Conservation (phyloP, 2,797 vertebrate genomes). For the Pseudotriccus pelzelni region DNA sequence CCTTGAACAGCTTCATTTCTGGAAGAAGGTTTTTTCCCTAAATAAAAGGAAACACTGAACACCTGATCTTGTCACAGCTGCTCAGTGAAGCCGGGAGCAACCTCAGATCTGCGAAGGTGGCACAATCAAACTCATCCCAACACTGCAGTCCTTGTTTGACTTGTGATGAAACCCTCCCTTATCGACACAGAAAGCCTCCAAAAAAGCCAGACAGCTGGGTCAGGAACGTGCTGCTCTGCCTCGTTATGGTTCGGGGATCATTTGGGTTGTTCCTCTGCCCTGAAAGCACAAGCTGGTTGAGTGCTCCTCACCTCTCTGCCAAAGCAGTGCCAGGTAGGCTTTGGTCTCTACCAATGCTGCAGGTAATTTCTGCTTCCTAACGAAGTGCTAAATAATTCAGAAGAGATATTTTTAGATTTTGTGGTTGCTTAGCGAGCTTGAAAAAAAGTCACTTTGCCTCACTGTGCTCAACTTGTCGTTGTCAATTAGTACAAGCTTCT, state of each 20-base stretch:
- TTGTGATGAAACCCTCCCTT: not conserved
- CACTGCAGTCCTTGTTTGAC: not conserved
- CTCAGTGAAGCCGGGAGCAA: not conserved
- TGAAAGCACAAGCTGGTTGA: not conserved
- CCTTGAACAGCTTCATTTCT: not conserved
- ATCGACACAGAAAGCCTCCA: not conserved
- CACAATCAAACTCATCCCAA: not conserved
- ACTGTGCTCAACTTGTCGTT: not conserved
- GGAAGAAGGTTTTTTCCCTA: not conserved
- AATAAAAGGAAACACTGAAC: not conserved
- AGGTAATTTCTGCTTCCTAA: not conserved
- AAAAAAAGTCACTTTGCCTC: not conserved
- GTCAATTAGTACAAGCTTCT: not conserved
- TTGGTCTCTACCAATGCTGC: not conserved
- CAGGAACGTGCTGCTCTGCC: not conserved
- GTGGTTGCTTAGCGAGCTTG: not conserved
- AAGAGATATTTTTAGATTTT: not conserved
- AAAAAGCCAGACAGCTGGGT: not conserved
- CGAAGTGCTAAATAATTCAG: not conserved
- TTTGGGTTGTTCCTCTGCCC: not conserved
- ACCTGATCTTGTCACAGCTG: not conserved
- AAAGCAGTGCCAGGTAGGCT: not conserved
- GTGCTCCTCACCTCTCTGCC: not conserved
- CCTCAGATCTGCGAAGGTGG: not conserved
- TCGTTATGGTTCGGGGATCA: accelerated